A percentile compares a stretch with the other conserved stretches of the same genome.
These are phyloP conservation scores for Halictus rubicundus DNA, from an alignment of 1,140 invertebrate genomes.

Conservation along the genomic window DNA sequence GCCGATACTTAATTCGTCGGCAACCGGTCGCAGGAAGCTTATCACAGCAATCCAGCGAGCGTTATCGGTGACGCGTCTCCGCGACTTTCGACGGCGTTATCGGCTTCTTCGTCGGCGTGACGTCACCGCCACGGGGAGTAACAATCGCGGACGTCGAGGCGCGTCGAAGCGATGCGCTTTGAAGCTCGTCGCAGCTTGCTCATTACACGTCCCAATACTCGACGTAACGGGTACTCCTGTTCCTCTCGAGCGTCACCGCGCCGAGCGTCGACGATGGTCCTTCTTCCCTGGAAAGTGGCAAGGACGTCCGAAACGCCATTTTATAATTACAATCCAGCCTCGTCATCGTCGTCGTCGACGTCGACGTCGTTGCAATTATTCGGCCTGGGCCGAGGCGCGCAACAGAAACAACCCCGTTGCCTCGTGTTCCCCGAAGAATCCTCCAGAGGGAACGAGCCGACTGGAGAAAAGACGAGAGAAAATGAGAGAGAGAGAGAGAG, in stretches of 20 bases:
- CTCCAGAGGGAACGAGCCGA: conserved; percentile 21
- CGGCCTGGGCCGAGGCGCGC: conserved; percentile 11
- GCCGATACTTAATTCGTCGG: too few species aligned
- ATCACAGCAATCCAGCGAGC: background rate
- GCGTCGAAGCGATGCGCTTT: conserved; percentile 13
- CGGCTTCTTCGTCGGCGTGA: background rate
- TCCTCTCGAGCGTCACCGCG: conserved; percentile 30
- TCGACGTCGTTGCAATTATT: conserved; percentile 48
- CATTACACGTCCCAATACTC: conserved; percentile 46
- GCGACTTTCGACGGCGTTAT: background rate
- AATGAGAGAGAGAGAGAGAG: background rate
- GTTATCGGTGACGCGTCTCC: background rate
- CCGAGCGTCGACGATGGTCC: conserved; percentile 14
- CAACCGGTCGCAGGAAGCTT: background rate
- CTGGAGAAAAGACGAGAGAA: background rate
- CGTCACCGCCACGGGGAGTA: background rate
- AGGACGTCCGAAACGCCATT: conserved; percentile 51
- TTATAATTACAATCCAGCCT: conserved; percentile 39
- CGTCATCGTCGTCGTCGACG: conserved; percentile 28
- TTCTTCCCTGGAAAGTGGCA: conserved; percentile 33
- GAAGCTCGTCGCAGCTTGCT: conserved; percentile 18
- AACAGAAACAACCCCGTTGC: conserved; percentile 31
- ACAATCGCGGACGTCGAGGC: conserved; percentile 22
- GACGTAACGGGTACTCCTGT: conserved; percentile 39
- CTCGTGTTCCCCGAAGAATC: conserved; percentile 32